Percentiles rank a stretch among this genome's conserved stretches.
phyloP scores from a whole-genome alignment of 2,113 vertebrate genomes.

The Heptranchias perlo region DNA sequence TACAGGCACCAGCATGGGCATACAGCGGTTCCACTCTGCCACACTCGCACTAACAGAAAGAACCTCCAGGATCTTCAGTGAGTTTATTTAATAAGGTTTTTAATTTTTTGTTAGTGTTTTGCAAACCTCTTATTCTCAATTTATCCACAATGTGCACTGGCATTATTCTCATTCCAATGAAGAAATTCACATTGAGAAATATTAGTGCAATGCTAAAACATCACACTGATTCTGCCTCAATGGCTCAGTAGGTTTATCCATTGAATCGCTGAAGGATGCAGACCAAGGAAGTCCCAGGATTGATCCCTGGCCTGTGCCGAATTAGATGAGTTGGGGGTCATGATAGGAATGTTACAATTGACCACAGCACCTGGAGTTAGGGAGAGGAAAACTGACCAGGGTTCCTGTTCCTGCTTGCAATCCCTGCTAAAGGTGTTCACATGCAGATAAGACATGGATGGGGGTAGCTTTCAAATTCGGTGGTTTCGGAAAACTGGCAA shows the following conservation, averaged over 20 bases:
- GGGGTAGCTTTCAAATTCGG: neutral
- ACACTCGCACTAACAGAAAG: neutral
- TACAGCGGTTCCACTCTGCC: neutral
- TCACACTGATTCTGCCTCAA: neutral
- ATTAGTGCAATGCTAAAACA: neutral
- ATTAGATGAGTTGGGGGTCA: neutral
- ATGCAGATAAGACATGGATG: neutral
- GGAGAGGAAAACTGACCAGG: too few relatives aligned
- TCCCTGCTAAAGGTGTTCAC: neutral
- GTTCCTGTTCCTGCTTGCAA: neutral
- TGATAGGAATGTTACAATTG: neutral
- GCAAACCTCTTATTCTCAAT: neutral
- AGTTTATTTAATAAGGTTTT: neutral
- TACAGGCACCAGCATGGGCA: neutral
- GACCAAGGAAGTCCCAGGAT: neutral
- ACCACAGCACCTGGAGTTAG: neutral
- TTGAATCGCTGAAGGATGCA: neutral
- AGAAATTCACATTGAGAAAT: neutral
- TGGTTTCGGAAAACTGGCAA: neutral
- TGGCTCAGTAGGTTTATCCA: neutral
- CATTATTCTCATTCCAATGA: neutral
- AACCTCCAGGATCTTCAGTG: neutral
- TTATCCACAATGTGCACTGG: neutral
- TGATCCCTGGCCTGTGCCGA: neutral
- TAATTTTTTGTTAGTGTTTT: neutral